Evolutionary conservation across 1,140 invertebrate genomes (phyloP).

Genomic region (Drosophila ogumai): DNA sequence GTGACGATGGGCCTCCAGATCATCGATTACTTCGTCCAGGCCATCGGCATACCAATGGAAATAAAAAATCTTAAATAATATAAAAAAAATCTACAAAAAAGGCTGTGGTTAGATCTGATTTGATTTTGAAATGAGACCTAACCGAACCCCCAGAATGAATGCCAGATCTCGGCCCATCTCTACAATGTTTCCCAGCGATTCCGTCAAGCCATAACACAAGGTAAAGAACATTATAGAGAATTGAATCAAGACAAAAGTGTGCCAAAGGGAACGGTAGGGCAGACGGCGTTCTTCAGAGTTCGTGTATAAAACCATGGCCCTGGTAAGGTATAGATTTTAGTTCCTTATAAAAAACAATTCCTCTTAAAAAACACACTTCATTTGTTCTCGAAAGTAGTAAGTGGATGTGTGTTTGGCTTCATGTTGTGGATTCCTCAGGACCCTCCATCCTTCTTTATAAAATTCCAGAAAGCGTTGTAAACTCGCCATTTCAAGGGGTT

Average conservation of each 20-base stretch:
- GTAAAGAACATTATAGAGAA: not conserved
- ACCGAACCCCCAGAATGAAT: constrained; percentile 11
- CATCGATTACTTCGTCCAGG: constrained; percentile 28
- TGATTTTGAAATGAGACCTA: fast-evolving
- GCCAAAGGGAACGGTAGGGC: constrained; percentile 20
- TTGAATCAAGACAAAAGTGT: constrained; percentile 5
- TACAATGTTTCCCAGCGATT: constrained; percentile 23
- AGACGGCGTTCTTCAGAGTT: constrained; percentile 18
- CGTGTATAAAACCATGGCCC: constrained; percentile 26
- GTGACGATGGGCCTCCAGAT: constrained; percentile 22
- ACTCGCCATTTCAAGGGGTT: not conserved
- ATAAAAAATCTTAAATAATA: not conserved
- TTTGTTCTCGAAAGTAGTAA: constrained; percentile 6
- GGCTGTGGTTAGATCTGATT: not conserved
- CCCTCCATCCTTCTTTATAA: not conserved
- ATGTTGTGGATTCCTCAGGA: not conserved
- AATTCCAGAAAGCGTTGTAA: not conserved
- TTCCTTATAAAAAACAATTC: no score
- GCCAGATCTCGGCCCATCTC: constrained; percentile 39
- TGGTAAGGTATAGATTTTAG: not conserved
- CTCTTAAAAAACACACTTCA: not conserved
- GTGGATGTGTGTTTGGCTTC: not conserved
- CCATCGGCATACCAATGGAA: constrained; percentile 27
- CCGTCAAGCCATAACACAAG: constrained; percentile 1
- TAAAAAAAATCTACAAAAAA: not conserved